phyloP scores from a whole-genome alignment of 64 coral and sea anemone genomes.

The Astreopora myriophthalma region DNA sequence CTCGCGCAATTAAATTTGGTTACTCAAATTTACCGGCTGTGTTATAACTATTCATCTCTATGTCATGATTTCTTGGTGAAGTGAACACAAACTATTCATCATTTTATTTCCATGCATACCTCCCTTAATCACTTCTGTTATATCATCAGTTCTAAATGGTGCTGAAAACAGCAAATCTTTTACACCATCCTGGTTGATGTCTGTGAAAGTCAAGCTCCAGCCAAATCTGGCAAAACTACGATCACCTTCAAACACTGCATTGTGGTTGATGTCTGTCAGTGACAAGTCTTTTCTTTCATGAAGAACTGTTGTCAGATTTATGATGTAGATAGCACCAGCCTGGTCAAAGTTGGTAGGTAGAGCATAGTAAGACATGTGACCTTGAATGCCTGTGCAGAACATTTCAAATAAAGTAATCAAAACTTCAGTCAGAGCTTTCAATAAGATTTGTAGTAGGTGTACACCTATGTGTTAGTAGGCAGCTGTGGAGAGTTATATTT shows the following conservation, averaged over 20 bases:
- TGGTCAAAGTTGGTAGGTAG: slow-evolving; percentile 67
- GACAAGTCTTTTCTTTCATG: slow-evolving; percentile 14
- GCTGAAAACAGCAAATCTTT: slow-evolving; percentile 85
- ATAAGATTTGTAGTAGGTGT: too few species aligned
- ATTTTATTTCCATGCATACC: slow-evolving; percentile 28
- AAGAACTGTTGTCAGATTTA: slow-evolving; percentile 63
- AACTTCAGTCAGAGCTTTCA: too few species aligned
- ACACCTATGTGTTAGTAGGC: too few species aligned
- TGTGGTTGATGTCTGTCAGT: slow-evolving; percentile 5
- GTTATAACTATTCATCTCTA: too few species aligned
- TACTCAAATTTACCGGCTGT: neutral
- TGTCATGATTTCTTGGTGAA: neutral
- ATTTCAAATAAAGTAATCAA: too few species aligned
- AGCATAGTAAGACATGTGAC: slow-evolving; percentile 6
- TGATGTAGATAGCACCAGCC: slow-evolving; percentile 72
- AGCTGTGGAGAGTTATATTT: too few species aligned
- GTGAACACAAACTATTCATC: neutral
- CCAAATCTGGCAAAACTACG: slow-evolving; percentile 91
- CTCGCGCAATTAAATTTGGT: too few species aligned
- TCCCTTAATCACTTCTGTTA: slow-evolving; percentile 81
- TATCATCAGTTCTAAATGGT: slow-evolving; percentile 88
- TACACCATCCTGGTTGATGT: slow-evolving; percentile 83
- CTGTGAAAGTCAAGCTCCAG: slow-evolving; percentile 70
- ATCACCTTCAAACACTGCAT: slow-evolving; percentile 87
- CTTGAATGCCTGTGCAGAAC: slow-evolving; percentile 35